Conservation (phyloP, 2,113 vertebrate genomes). For the Passer montanus region DNA sequence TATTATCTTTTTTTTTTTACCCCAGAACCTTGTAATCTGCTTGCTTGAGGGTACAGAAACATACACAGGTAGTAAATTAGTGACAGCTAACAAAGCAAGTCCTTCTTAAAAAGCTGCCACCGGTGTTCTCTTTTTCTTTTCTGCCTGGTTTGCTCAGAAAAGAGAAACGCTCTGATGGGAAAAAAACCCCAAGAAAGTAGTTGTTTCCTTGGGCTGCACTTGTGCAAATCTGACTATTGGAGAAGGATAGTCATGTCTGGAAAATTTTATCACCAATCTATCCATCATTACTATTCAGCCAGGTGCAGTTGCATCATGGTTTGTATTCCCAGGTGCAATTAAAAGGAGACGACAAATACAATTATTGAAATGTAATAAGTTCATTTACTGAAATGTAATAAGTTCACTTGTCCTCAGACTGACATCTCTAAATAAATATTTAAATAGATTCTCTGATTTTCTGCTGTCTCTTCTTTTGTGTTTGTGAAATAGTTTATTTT, state of each 20-base stretch:
- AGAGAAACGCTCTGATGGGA: neutral
- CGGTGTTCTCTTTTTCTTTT: neutral
- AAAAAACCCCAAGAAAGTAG: neutral
- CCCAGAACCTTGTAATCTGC: neutral
- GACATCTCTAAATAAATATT: neutral
- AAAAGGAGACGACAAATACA: neutral
- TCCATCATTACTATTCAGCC: neutral
- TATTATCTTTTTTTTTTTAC: neutral
- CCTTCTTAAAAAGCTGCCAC: neutral
- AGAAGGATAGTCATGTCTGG: neutral
- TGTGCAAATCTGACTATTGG: neutral
- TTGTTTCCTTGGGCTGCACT: neutral
- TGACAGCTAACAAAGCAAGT: neutral
- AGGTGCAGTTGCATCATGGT: neutral
- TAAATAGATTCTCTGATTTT: constrained; percentile 1
- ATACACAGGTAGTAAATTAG: neutral
- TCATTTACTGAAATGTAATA: neutral
- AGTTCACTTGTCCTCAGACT: neutral
- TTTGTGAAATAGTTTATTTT: constrained; percentile 6
- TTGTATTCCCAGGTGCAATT: neutral
- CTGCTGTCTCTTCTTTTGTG: neutral
- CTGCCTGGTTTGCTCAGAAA: neutral
- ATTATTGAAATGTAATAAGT: neutral
- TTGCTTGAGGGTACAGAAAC: neutral
- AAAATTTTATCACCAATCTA: neutral